Evolutionary conservation across 2,888 invertebrate species (phyloP).

Genomic region (Dusona sp.): DNA sequence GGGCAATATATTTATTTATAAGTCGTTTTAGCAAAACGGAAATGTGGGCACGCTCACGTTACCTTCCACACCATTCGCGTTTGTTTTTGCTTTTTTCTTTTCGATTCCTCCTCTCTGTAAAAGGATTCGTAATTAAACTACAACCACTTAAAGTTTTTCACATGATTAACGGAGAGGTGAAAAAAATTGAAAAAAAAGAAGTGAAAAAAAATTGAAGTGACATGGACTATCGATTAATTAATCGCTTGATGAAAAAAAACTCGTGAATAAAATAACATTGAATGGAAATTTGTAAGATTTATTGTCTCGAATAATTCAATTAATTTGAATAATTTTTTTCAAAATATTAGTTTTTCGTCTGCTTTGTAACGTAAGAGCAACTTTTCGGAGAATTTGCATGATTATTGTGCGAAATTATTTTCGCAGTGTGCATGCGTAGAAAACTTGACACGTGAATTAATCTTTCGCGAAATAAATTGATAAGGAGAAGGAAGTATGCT

Average conservation of each 20-base stretch:
- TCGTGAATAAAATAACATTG: background rate
- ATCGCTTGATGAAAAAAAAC: background rate
- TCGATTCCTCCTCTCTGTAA: background rate
- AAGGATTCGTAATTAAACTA: background rate
- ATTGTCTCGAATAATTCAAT: background rate
- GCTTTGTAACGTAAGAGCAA: background rate
- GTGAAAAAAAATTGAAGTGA: background rate
- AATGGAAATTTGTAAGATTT: background rate
- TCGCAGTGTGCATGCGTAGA: background rate
- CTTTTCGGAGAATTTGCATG: background rate
- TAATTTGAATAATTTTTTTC: too few relatives aligned
- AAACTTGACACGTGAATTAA: background rate
- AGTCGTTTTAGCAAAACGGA: conserved; percentile 13
- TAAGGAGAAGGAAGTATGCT: conserved; percentile 12
- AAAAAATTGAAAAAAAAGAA: background rate
- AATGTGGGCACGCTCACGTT: background rate
- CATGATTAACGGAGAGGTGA: background rate
- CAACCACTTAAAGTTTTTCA: background rate
- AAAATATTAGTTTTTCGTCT: background rate
- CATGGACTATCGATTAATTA: background rate
- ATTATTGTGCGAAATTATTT: background rate
- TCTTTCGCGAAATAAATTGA: conserved; percentile 4
- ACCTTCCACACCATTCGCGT: background rate
- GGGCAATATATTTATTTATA: conserved; percentile 50
- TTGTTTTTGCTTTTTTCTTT: background rate